Base-by-base conservation (phyloP, 1,140 invertebrate species). In the Leptinotarsa texana region DNA sequence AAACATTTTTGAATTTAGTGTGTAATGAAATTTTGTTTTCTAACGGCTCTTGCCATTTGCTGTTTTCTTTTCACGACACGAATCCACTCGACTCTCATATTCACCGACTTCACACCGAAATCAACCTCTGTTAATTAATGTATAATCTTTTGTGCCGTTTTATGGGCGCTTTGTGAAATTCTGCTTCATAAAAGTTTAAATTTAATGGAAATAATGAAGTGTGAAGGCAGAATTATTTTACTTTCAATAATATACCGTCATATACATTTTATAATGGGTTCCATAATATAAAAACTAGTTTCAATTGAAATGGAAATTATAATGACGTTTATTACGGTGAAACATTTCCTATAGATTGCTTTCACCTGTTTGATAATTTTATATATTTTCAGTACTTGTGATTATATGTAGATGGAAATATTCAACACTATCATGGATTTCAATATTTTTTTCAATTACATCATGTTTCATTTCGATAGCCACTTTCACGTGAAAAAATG, bases 11-110 rank as follows among this genome's bases (percentile, higher is more conserved):
- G 51, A 57, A 57, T 57, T 57, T 5, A 57, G 51, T 57, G 51
- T 57, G 51, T 57, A 57, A 57, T 57, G 51, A 57, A 57, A 57
- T 57, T 57, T 57, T 57, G n/a, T 57, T 57, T 57, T 57, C 51
- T 17, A 18, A n/a, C 51, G 15, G 51, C 15, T 15, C 51, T 57
- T 18, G n/a, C 51, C 51, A 6, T 57, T 15, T 57, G 51, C 51
- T 57, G 51, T 57, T 57, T 57, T 57, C 51, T 18, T 57, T 57
- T 57, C 51, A 57, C 4, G 51, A 57, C 51, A 57, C 51, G n/a
- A 57, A 42, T 11, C 33, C 8, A 11, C 33, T 57, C 51, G 15
- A 18, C 51, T n/a, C 51, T 18, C 51, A 57, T 57, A 57, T 57
- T 57, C 13, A 57, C 51, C 51, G 51, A 18, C 15, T 57, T 57